Conservation (phyloP, 2,888 invertebrate genomes). For the Himalopsyche tibetana region DNA sequence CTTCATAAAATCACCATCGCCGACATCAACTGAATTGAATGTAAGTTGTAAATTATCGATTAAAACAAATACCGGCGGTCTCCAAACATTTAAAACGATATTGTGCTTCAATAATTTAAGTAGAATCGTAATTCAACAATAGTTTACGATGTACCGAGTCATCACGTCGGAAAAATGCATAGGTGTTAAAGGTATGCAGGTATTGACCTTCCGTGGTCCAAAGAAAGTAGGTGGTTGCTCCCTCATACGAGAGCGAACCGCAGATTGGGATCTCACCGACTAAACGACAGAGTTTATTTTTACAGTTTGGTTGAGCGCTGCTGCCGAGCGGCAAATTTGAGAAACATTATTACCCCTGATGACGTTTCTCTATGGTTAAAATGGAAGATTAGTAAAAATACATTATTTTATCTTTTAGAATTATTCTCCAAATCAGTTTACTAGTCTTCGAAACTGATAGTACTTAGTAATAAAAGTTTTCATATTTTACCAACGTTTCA, state of each 20-base stretch:
- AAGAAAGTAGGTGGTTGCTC: constrained; percentile 51
- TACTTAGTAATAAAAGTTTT: no score
- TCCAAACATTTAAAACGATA: constrained; percentile 28
- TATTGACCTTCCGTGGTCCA: constrained; percentile 53
- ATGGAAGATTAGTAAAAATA: no score
- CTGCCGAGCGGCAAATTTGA: constrained; percentile 28
- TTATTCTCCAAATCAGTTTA: no score
- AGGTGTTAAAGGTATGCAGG: constrained; percentile 56
- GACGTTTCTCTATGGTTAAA: constrained; percentile 5
- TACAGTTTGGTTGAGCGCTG: constrained; percentile 51
- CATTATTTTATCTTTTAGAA: no score
- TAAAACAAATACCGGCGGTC: constrained; percentile 50
- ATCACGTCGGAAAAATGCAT: constrained; percentile 52
- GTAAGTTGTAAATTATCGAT: constrained; percentile 56
- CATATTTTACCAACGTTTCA: no score
- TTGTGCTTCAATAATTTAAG: constrained; percentile 28
- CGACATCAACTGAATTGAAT: constrained; percentile 48
- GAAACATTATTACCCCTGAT: not conserved
- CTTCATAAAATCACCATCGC: constrained; percentile 46
- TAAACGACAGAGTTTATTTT: constrained; percentile 45
- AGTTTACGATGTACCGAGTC: constrained; percentile 22
- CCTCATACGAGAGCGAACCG: constrained; percentile 52
- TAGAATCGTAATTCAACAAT: not conserved
- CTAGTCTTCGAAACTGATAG: no score
- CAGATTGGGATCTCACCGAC: constrained; percentile 52